Base-by-base conservation (phyloP, 2,888 invertebrate species). In the Aspidiotus destructor region DNA sequence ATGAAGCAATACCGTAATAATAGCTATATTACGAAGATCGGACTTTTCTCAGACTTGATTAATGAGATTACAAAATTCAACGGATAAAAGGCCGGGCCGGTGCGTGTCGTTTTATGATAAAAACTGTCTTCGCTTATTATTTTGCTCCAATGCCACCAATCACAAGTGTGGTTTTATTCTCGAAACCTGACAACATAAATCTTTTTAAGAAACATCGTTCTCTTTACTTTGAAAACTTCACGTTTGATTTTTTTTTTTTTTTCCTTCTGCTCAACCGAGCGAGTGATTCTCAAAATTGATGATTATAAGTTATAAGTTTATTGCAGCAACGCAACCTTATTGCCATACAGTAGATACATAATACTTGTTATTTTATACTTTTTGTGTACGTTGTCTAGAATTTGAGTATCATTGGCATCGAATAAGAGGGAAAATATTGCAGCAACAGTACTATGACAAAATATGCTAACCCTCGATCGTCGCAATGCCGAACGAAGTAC, bases 371-470 rank as follows among this genome's bases (percentile, higher is more conserved):
- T 5, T 28, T 28, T 28, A 28, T 28, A 28, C 28, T 28, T 5
- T 1, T 28, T 28, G 28, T 28, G 28, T 28, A 28, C 28, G 28
- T 28, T 28, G 28, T 28, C 28, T 28, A 8, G 9, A 16, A 58
- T 58, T 41, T 17, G 6, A 16, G 11, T 60, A 41, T 40, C 40
- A 60, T 40, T 60, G 16, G 57, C 15, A n/a, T 57, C 57, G 57
- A 15, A 52, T 15, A 52, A 5, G 52, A 52, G 52, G 5, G 7
- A 44, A 61, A 53, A 60, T 11, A 60, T 60, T 28, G 17, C 8
- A 8, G 40, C 48, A 62, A 62, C 17, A 53, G n/a, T 62, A n/a
- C n/a, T n/a, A 52, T 62, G 62, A 62, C 62, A 62, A 48, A 62
- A 62, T 62, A 62, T 52, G 52, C 62, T 16, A 17, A 42, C 53